phyloP scores from a whole-genome alignment of 2,113 vertebrate species.

The Tetrax tetrax region DNA sequence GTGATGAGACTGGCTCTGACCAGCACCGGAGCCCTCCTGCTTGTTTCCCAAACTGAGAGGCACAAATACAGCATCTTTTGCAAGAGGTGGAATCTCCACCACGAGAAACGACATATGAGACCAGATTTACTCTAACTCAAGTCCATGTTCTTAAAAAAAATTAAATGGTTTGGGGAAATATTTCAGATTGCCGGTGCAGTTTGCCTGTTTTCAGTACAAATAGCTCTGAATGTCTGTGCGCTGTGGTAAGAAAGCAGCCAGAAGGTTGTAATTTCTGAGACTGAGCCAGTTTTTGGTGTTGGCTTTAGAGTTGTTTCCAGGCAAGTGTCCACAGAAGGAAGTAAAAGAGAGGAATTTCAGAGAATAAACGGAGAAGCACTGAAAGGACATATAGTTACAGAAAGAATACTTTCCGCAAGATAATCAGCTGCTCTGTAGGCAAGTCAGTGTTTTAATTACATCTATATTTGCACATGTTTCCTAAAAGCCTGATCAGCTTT shows the following conservation, averaged over 20 bases:
- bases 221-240: neutral
- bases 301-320: neutral
- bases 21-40: neutral
- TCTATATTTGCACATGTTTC: neutral
- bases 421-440: neutral
- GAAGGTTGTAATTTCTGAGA: neutral
- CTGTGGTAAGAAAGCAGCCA: neutral
- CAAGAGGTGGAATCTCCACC: neutral
- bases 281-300: neutral
- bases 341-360: neutral
- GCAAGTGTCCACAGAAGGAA: neutral
- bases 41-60: neutral
- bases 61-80: neutral
- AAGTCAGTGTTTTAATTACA: neutral
- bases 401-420: neutral
- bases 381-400: neutral
- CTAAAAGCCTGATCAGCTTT: neutral
- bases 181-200: neutral
- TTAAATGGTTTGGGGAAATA: neutral
- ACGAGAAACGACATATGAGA: neutral
- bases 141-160: neutral
- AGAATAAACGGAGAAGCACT: neutral
- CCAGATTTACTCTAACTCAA: neutral
- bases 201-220: neutral
- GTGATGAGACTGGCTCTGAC: neutral